Conservation (phyloP, 1,140 invertebrate species). For the Gryllus bimaculatus region DNA sequence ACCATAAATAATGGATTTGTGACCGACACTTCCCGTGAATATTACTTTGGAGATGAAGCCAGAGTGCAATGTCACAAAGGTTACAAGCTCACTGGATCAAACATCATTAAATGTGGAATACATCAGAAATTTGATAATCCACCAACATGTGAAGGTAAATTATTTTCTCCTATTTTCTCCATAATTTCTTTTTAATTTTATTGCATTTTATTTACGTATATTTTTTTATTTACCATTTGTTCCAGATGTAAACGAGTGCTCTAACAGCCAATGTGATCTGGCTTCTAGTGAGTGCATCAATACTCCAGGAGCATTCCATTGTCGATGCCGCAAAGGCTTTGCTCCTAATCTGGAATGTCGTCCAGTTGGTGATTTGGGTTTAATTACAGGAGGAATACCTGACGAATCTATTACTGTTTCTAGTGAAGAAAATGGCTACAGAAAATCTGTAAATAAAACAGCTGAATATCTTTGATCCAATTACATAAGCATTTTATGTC, state of each 20-base stretch:
- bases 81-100: constrained; percentile 74
- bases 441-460: constrained; percentile 54
- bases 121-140: constrained; percentile 75
- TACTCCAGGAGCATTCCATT: constrained; percentile 81
- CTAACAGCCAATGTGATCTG: constrained; percentile 76
- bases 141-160: constrained; percentile 67
- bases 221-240: neutral
- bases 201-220: too few relatives aligned
- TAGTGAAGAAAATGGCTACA: constrained; percentile 66
- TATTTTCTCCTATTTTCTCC: neutral
- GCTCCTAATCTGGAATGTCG: constrained; percentile 79
- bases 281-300: constrained; percentile 88
- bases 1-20: constrained; percentile 77
- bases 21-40: constrained; percentile 60
- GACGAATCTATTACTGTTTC: constrained; percentile 83
- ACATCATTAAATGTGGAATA: constrained; percentile 78
- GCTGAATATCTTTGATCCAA: neutral
- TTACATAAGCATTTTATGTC: neutral
- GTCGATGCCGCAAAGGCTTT: constrained; percentile 79
- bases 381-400: constrained; percentile 80
- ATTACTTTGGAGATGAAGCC: constrained; percentile 84
- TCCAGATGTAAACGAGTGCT: constrained; percentile 84
- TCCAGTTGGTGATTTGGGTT: constrained; percentile 76
- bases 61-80: constrained; percentile 87
- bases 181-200: too few relatives aligned